Percentiles rank a stretch among this genome's conserved stretches.
Evolutionary conservation across 2,113 vertebrate species (phyloP).

Genomic region (Corythornis madagascariensis): DNA sequence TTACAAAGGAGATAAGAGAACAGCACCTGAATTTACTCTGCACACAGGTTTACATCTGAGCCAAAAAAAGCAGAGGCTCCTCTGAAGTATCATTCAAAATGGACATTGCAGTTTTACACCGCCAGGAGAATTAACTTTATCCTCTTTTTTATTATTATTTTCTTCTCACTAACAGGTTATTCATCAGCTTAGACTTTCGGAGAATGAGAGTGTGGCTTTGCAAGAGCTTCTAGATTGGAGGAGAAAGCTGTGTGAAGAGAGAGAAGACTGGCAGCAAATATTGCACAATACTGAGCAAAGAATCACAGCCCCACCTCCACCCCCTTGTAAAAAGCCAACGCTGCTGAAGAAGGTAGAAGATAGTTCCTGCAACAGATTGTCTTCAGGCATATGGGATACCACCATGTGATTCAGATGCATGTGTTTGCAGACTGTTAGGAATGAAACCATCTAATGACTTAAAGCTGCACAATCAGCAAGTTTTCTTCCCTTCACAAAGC

Average conservation of each 20-base stretch:
- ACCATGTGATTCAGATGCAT: slow-evolving; percentile 46
- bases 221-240: slow-evolving; percentile 87
- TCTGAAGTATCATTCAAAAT: background rate
- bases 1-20: background rate
- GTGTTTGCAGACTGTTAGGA: background rate
- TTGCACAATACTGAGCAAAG: slow-evolving; percentile 73
- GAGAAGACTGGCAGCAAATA: slow-evolving; percentile 76
- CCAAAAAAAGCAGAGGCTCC: background rate
- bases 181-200: slow-evolving; percentile 82
- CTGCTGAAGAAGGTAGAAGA: slow-evolving; percentile 80
- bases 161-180: slow-evolving; percentile 76
- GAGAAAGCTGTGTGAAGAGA: slow-evolving; percentile 84
- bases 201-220: slow-evolving; percentile 83
- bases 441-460: background rate
- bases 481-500: background rate
- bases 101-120: background rate
- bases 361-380: slow-evolving; percentile 67
- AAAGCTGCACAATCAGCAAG: background rate
- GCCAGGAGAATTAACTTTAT: background rate
- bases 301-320: slow-evolving; percentile 74
- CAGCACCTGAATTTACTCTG: background rate
- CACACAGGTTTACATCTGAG: background rate
- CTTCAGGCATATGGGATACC: slow-evolving; percentile 72
- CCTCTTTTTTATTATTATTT: background rate
- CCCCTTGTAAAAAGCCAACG: slow-evolving; percentile 81